Percentiles rank a stretch among this genome's conserved stretches.
These are phyloP conservation scores for Odontothrips loti DNA, from an alignment of 2,888 invertebrate genomes.

Conservation along the genomic window DNA sequence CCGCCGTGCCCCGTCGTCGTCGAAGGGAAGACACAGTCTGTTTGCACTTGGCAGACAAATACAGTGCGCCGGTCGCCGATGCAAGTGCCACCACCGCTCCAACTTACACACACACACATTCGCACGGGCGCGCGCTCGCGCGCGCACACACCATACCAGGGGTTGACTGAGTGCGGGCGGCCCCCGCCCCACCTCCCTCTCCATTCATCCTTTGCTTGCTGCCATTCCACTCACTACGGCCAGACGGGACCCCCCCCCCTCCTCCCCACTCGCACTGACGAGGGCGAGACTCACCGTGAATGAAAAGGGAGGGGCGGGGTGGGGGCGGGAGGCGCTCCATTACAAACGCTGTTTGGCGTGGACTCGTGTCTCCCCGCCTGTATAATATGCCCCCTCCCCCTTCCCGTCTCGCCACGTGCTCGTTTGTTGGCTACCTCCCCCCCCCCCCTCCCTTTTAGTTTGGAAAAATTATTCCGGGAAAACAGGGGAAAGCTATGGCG, in stretches of 20 bases:
- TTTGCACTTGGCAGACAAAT: too few species aligned
- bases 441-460: too few species aligned
- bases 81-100: background rate
- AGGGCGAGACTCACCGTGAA: background rate
- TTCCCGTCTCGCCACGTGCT: too few species aligned
- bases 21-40: too few species aligned
- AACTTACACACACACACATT: background rate
- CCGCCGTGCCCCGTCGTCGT: too few species aligned
- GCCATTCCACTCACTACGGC: background rate
- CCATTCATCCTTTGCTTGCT: background rate
- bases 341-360: conserved; percentile 4
- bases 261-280: background rate
- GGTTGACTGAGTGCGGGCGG: background rate
- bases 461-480: too few species aligned
- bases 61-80: too few species aligned
- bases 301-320: background rate
- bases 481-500: too few species aligned
- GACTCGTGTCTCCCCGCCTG: background rate
- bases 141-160: background rate
- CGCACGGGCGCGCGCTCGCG: background rate
- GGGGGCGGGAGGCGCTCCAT: background rate
- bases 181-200: background rate
- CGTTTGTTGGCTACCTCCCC: too few species aligned
- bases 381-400: too few species aligned
- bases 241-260: background rate